Base-by-base conservation (phyloP, 37 sponge, comb jelly and placozoan species). In the Tethya wilhelma region DNA sequence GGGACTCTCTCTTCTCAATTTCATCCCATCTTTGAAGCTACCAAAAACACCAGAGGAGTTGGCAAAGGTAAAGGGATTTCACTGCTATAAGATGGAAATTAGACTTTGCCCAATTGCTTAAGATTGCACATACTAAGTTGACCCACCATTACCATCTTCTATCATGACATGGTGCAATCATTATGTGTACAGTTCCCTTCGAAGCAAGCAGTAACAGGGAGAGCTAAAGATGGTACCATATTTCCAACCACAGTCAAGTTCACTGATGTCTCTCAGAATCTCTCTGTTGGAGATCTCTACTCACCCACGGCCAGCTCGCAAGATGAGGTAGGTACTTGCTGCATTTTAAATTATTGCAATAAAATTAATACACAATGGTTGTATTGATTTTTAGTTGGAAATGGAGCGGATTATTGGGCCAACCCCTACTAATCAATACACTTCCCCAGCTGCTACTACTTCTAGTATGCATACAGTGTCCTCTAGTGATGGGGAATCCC, bases 181-280 rank as follows among this genome's bases (percentile, higher is more conserved):
- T 5, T 78, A 32, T 29, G 28, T 11, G 38, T 62, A 5, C 39
- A 82, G 79, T 25, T 60, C 0, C 58, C 73, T 59, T 44, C 39
- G 25, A 80, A 74, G 39, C 90, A 89, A 49, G 64, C 76, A 31
- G 67, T 88, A 5, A 94, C 95, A 32, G 95, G 95, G 0, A 55
- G 89, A 41, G 76, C 91, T 23, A 87, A 58, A 25, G 82, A 75
- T 66, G 82, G 73, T 64, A 81, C 79, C 26, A 78, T 64, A 30
- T 94, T 95, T 65, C 93, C 96, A 23, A 64, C 91, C 41, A 91
- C 93, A 2, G 56, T 91, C 41, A 46, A 44, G 36, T 84, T 95
- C 59, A 78, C 92, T 40, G 80, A 74, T 36, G 29, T 65, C 68
- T 83, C 84, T 26, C 85, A 78, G 71, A 57, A 58, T 39, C 85